Evolutionary conservation across 2,888 invertebrate species (phyloP).

Genomic region (Noctua comes): DNA sequence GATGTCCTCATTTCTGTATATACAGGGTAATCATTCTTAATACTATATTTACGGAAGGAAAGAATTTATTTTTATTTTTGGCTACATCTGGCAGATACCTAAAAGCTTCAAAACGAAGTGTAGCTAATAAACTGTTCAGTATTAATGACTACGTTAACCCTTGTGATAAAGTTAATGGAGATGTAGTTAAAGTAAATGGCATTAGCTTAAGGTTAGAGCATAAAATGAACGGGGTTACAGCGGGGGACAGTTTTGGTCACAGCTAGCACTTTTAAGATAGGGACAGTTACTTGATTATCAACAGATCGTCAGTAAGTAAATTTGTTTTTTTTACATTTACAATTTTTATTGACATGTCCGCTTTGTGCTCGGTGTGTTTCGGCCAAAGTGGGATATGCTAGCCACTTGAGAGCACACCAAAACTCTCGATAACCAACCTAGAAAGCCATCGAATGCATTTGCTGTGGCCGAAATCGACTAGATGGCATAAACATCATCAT

Average conservation of each 20-base stretch:
- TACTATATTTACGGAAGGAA: neutral
- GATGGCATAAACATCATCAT: neutral
- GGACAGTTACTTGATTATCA: neutral
- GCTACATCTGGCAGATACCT: neutral
- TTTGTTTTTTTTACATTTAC: neutral
- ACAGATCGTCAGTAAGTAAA: neutral
- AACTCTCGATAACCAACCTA: neutral
- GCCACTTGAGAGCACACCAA: neutral
- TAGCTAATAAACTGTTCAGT: constrained; percentile 7
- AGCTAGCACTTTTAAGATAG: neutral
- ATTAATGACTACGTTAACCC: constrained; percentile 17
- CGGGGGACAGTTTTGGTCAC: neutral
- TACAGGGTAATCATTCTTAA: too few species aligned
- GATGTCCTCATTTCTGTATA: too few species aligned
- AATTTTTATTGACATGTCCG: neutral
- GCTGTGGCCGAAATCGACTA: neutral
- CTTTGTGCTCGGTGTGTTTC: neutral
- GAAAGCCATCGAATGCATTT: neutral
- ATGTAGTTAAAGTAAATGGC: constrained; percentile 29
- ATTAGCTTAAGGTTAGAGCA: constrained; percentile 21
- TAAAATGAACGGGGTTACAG: neutral
- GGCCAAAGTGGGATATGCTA: neutral
- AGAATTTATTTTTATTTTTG: neutral
- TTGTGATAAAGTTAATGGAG: constrained; percentile 40
- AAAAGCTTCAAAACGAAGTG: neutral